Evolutionary conservation across 2,797 vertebrate genomes (phyloP), one percentile per base, ranked within the genome.

Genomic region (Chloroceryle inda): DNA sequence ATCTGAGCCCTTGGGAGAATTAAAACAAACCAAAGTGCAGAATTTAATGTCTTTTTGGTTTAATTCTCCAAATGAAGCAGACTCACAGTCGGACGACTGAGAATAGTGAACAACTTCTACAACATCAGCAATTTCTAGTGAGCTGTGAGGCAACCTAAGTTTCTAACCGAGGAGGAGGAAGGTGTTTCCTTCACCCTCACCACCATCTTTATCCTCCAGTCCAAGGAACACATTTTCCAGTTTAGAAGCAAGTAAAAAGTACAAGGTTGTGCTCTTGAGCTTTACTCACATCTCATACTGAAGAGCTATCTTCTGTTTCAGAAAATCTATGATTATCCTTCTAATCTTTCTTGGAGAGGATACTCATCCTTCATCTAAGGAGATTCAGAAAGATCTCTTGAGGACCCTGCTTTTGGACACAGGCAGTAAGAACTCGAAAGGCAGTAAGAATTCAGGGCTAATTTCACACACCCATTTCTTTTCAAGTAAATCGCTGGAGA

Each of bases 321-420:
- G 64, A 85, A 86, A 85, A 96, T 71, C 94, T 80, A 6, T 13
- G 59, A 95, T 96, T 78, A 91, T 90, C 94, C 91, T 77, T 81
- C 92, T 75, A 69, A 92, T 93, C 82, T 93, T 91, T 78, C 92
- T 13, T 68, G 84, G 69, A 40, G 61, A 93, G 71, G 79, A 93
- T 83, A 92, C n/a, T 85, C 87, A 85, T 72, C 83, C 79, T 76
- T 24, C 69, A 45, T 33, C 81, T 83, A 49, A 92, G 64, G 88
- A 68, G 83, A 95, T 71, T 88, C 83, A 80, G 16, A 73, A 68
- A 40, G 68, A 52, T 68, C 53, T 81, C 38, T 40, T 20, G 10
- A 81, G 37, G 45, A 80, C 56, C 76, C 63, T 86, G 73, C 79
- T 76, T 73, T 24, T 44, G 66, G 71, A 66, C 53, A 47, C 21